Base-by-base conservation (phyloP, 2,888 invertebrate species). In the Enchytraeus crypticus region DNA sequence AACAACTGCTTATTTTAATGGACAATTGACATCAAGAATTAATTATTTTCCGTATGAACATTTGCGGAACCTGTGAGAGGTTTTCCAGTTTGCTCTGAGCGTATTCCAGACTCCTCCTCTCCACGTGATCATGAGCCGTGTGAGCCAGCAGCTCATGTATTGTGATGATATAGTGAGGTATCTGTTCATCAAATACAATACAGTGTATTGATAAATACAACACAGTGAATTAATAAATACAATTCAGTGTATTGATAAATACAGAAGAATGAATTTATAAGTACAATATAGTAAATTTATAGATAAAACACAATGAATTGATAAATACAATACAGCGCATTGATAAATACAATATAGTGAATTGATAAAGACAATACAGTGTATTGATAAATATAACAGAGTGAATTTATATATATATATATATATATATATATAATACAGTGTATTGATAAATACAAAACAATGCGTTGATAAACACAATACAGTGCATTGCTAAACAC, bases 41-140 rank as follows among this genome's bases (percentile, higher is more conserved):
- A n/a, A n/a, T n/a, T n/a, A n/a, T n/a, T n/a, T n/a, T n/a, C n/a
- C n/a, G n/a, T n/a, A n/a, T n/a, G n/a, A 5, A 21, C 29, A 23
- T 14, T 27, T 43, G 14, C 14, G 23, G 5, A 73, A 81, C 81
- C 75, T 79, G 73, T 23, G 81, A 81, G 29, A 81, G 83, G 75
- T 91, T 90, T 77, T 92, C 92, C 2, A 92, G 83, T 73, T 92
- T 90, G 69, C 77, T 76, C 56, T 89, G 84, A 49, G 92, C 91
- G 73, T 89, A 90, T 75, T 90, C 89, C 70, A 92, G 82, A 72
- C 89, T 89, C 77, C 89, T 88, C n/a, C 91, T 83, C 81, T 92
- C 92, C 59, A 92, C 92, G 81, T 92, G 92, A 80, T 92, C 90
- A 78, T 91, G 89, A 0, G 92, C 92, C 0, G 92, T 92, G 79